A percentile compares a stretch with the other conserved stretches of the same genome.
phyloP scores from a whole-genome alignment of 2,113 vertebrate species.

The Tetraodon nigroviridis region DNA sequence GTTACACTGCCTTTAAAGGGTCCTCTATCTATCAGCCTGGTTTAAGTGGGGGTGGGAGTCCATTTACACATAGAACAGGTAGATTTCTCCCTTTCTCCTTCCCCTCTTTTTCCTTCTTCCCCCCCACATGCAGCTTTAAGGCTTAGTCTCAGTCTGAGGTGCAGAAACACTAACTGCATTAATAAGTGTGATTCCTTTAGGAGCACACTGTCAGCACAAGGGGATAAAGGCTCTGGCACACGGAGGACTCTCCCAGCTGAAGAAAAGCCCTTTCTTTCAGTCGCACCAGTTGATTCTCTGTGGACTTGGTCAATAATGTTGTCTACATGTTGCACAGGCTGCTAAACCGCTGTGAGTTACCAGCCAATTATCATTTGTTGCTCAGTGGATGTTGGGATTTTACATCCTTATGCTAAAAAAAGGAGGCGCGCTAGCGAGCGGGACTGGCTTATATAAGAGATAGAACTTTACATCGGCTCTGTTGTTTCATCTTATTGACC shows the following conservation, averaged over 20 bases:
- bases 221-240: conserved; percentile 36
- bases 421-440: conserved; percentile 20
- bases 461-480: conserved; percentile 34
- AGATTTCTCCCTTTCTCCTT: no score
- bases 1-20: conserved; percentile 15
- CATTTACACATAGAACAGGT: conserved; percentile 21
- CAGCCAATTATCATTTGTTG: conserved; percentile 56
- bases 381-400: conserved; percentile 42
- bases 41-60: conserved; percentile 26
- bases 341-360: conserved; percentile 53
- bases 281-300: conserved; percentile 42
- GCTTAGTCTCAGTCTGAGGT: conserved; percentile 13
- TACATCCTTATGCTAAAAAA: conserved; percentile 41
- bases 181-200: conserved; percentile 45
- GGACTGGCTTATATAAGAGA: conserved; percentile 50
- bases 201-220: conserved; percentile 34
- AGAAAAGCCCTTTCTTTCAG: conserved; percentile 58
- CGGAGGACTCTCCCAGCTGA: conserved; percentile 31
- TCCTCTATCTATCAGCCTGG: conserved; percentile 9
- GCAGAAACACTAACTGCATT: conserved; percentile 36
- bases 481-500: conserved; percentile 64
- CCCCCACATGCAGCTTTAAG: conserved; percentile 25
- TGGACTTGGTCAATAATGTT: conserved; percentile 55
- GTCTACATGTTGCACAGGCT: conserved; percentile 27
- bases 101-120: no score